Evolutionary conservation across 2,113 vertebrate genomes (phyloP), one percentile per base, ranked within the genome.

Genomic region (Philantomba maxwellii): DNA sequence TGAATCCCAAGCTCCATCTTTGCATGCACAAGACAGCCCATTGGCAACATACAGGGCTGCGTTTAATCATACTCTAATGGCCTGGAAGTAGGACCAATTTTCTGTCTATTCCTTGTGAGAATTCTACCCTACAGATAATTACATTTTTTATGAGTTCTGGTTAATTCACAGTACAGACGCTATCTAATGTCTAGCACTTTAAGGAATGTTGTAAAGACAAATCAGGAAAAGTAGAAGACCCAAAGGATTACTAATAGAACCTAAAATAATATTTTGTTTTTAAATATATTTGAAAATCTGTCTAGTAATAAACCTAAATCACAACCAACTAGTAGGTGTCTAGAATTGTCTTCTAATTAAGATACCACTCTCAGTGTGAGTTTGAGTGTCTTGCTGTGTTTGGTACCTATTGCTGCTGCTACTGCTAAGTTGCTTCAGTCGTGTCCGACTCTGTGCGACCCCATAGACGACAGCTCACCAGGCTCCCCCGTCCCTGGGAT

Each of bases 281-380:
- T 64, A 91, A 96, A 23, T 78, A 57, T 45, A 93, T 88, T 96
- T 75, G 26, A 62, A 94, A 86, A 87, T 66, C n/a, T 93, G 15
- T 15, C 75, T 83, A 47, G 6, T 93, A 60, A 36, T 51, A 88
- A 93, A 33, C 43, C 33, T 80, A 80, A 28, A 28, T 87, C 33
- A 93, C 17, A 62, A 23, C 17, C 55, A 85, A 77, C 14, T 53
- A 1, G 6, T 73, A 77, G 58, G 5, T 66, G 15, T 81, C 95
- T 85, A 53, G 26, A 91, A 80, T 51, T 89, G 12, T 55, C 83
- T 95, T 87, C 30, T 47, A 45, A 64, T 70, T 91, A 62, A 94
- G 25, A 62, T 57, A 23, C 5, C 62, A 2, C 84, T 73, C 51
- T 93, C 36, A 36, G 28, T 28, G 7, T 82, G 84, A 75, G 11